A percentile compares a stretch with the other conserved stretches of the same genome.
These are phyloP conservation scores for Chlamydotis undulata DNA, from an alignment of 2,113 vertebrate genomes.

Conservation along the genomic window DNA sequence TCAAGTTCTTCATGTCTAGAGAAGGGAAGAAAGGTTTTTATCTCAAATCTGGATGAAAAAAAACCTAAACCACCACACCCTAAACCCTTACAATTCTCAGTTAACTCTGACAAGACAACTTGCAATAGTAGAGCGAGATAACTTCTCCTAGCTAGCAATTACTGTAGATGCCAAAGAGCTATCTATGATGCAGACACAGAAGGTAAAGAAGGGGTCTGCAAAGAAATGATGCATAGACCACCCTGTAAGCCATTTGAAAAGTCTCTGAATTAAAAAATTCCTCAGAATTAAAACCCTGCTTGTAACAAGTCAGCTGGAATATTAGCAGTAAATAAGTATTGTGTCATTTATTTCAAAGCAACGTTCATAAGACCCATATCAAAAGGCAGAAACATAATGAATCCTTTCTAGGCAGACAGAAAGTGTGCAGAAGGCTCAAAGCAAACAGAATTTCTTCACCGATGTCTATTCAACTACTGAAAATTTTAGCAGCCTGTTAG, in stretches of 20 bases:
- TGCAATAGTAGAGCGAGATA: not conserved
- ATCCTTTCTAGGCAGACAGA: not conserved
- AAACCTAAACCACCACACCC: not conserved
- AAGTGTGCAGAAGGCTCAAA: not conserved
- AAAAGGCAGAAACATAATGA: fast-evolving
- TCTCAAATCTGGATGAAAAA: not conserved
- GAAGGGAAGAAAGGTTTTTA: not conserved
- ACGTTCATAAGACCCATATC: not conserved
- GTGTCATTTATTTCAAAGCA: not conserved
- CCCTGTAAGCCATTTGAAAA: not conserved
- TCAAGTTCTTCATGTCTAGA: not conserved
- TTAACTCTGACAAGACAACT: not conserved
- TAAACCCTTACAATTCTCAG: not conserved
- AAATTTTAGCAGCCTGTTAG: not conserved
- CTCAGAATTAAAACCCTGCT: not conserved
- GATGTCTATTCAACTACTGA: not conserved
- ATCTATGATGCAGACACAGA: not conserved
- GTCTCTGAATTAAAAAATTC: not conserved
- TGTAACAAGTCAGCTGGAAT: not conserved
- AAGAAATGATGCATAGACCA: not conserved
- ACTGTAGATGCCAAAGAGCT: not conserved
- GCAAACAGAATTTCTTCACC: not conserved
- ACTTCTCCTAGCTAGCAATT: not conserved
- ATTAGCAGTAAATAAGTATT: not conserved
- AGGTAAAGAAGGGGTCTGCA: not conserved